Evolutionary conservation across 2,888 invertebrate genomes (phyloP).

Genomic region (Rhorus exstirpatorius): DNA sequence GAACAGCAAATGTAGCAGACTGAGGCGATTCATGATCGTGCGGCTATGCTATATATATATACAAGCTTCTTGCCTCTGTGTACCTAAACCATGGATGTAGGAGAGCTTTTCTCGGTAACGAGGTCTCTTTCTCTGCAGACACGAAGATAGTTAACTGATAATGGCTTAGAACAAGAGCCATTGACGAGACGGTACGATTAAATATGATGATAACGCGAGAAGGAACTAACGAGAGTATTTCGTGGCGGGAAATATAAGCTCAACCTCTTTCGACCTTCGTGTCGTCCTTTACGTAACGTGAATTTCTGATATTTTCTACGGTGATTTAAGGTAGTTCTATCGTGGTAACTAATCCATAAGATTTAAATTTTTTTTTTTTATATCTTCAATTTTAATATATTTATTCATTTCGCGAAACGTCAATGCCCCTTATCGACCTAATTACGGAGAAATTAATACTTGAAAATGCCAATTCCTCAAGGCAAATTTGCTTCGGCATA

Average conservation of each 20-base stretch:
- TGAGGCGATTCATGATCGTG: slow-evolving; percentile 45
- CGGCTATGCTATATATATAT: slow-evolving; percentile 2
- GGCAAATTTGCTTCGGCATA: too few relatives aligned
- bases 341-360: too few relatives aligned
- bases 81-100: slow-evolving; percentile 23
- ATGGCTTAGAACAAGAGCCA: slow-evolving; percentile 48
- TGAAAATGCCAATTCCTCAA: too few relatives aligned
- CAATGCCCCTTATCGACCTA: too few relatives aligned
- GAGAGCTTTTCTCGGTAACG: slow-evolving; percentile 55
- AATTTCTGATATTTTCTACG: neutral
- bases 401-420: too few relatives aligned
- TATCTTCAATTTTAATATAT: too few relatives aligned
- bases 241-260: slow-evolving; percentile 25
- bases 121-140: slow-evolving; percentile 46
- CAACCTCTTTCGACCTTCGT: slow-evolving; percentile 4
- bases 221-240: slow-evolving; percentile 25
- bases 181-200: slow-evolving; percentile 38
- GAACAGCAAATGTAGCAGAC: slow-evolving; percentile 19
- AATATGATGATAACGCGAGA: slow-evolving; percentile 12
- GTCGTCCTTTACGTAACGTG: neutral
- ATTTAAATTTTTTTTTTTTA: too few relatives aligned
- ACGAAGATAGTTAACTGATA: slow-evolving; percentile 63
- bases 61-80: neutral
- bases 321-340: too few relatives aligned
- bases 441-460: too few relatives aligned